Evolutionary conservation across 2,888 invertebrate genomes (phyloP).

Genomic region (Epinotia brunnichana): DNA sequence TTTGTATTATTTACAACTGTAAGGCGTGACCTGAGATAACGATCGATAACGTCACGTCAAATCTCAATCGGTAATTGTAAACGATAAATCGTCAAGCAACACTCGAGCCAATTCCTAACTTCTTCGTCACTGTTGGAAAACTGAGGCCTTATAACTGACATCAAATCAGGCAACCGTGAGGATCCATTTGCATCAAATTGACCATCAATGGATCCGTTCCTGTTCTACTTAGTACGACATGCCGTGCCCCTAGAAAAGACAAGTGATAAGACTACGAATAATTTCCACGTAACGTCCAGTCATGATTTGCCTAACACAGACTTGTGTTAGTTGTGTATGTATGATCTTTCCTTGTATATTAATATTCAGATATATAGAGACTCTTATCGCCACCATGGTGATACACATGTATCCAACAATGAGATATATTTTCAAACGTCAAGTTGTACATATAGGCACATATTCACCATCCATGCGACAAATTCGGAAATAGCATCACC

Average conservation of each 20-base stretch:
- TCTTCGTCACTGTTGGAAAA: constrained; percentile 36
- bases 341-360: no score
- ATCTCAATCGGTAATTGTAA: neutral
- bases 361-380: no score
- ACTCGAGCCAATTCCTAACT: neutral
- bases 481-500: no score
- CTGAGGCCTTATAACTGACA: constrained; percentile 54
- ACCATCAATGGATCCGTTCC: constrained; percentile 69
- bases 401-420: no score
- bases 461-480: no score
- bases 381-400: no score
- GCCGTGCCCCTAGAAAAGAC: constrained; percentile 52
- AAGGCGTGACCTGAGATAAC: neutral
- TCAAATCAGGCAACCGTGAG: constrained; percentile 58
- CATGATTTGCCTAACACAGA: no score
- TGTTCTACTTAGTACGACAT: constrained; percentile 62
- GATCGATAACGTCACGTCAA: neutral
- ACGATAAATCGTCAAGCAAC: neutral
- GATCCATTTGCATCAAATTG: constrained; percentile 69
- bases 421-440: no score
- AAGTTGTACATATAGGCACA: no score
- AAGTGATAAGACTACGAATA: constrained; percentile 53
- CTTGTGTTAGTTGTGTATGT: no score
- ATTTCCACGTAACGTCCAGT: neutral
- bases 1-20: neutral